Evolutionary conservation across 2,797 vertebrate genomes (phyloP).

Genomic region (Crocidura indochinensis): DNA sequence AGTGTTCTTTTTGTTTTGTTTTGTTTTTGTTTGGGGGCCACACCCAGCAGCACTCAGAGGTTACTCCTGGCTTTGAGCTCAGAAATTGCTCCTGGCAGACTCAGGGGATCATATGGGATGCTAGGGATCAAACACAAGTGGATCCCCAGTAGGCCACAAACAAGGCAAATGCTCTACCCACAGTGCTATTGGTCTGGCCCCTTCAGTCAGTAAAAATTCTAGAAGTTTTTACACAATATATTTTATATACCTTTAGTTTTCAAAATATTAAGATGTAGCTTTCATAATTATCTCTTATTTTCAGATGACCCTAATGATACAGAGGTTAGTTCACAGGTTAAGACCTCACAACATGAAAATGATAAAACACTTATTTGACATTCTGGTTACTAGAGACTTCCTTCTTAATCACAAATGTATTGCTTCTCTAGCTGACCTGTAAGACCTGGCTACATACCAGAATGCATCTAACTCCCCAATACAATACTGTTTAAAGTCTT

Average conservation of each 20-base stretch:
- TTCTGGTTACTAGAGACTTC: neutral
- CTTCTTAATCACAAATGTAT: neutral
- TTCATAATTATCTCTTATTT: slow-evolving; percentile 19
- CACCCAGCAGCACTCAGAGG: too few relatives aligned
- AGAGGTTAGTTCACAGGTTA: slow-evolving; percentile 7
- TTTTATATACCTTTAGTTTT: slow-evolving; percentile 23
- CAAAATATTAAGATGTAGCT: neutral
- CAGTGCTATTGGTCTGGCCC: too few relatives aligned
- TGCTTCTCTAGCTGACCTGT: neutral
- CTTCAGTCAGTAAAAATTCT: neutral
- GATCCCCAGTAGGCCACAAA: too few relatives aligned
- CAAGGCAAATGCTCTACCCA: too few relatives aligned
- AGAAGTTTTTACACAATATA: neutral
- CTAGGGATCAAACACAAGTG: too few relatives aligned
- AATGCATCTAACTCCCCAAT: slow-evolving; percentile 15
- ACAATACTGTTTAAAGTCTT: slow-evolving; percentile 39
- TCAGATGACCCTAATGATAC: slow-evolving; percentile 20
- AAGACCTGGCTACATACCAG: neutral
- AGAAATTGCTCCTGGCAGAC: too few relatives aligned
- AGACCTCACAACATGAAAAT: neutral
- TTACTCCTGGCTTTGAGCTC: too few relatives aligned
- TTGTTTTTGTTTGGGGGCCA: too few relatives aligned
- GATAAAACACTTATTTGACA: neutral
- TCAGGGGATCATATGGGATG: too few relatives aligned
- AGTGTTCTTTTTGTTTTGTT: too few relatives aligned